A percentile compares a stretch with the other conserved stretches of the same genome.
phyloP scores from a whole-genome alignment of 1,140 invertebrate genomes.

The Heliothis subflexa region DNA sequence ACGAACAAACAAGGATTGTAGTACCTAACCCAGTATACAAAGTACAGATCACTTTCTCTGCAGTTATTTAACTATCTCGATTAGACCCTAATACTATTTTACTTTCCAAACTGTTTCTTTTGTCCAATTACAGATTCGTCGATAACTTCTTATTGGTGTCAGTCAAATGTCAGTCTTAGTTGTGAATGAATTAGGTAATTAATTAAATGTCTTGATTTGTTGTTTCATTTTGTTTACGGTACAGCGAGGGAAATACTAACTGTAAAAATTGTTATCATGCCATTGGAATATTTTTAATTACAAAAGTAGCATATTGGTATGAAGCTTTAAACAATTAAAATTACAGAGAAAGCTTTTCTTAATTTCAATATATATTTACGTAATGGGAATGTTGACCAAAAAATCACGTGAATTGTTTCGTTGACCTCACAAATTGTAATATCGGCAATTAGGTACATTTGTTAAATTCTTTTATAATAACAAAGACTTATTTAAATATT shows the following conservation, averaged over 20 bases:
- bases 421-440: constrained; percentile 1
- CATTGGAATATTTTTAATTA: no score
- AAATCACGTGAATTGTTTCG: constrained; percentile 13
- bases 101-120: constrained; percentile 19
- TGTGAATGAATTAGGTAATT: not conserved
- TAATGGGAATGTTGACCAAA: not conserved
- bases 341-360: no score
- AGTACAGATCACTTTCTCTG: not conserved
- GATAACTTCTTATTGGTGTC: constrained; percentile 5
- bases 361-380: no score
- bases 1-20: no score
- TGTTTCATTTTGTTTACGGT: not conserved
- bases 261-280: no score
- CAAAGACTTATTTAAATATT: constrained; percentile 36
- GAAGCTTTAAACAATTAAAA: not conserved
- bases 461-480: constrained; percentile 14
- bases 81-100: constrained; percentile 4
- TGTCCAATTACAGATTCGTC: not conserved
- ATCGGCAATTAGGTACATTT: constrained; percentile 15
- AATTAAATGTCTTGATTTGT: not conserved
- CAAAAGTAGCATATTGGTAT: not conserved
- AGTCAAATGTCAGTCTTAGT: constrained; percentile 14
- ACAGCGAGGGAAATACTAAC: no score
- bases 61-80: not conserved
- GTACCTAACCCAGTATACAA: no score